Base-by-base conservation (phyloP, 2,888 invertebrate species). In the Hydrotaea diabolus region DNA sequence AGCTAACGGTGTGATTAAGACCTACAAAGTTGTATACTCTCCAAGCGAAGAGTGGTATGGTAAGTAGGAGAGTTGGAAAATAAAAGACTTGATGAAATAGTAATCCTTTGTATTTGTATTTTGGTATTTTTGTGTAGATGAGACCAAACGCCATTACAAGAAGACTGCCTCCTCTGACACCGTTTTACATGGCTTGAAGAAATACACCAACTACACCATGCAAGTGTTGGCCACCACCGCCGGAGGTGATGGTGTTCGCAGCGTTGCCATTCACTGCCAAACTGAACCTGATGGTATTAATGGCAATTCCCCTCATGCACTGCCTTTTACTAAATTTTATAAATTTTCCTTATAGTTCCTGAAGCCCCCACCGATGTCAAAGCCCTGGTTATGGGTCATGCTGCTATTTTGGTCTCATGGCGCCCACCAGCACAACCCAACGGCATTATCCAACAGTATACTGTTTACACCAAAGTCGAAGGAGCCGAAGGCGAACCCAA, bases 161-260 rank as follows among this genome's bases (percentile, higher is more conserved):
- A 97, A 97, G 88, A 97, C 97, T 5, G 95, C 97, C n/a, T 96
- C 97, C 86, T 97, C 97, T 89, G 97, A 98, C 93, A 97, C 97
- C 0, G 97, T 97, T 89, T 94, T 98, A n/a, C 97, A 97, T 90
- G 97, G 97, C 75, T 94, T 99, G 76, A 97, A 97, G 92, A 98
- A 98, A 92, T 98, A 96, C 93, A 98, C 98, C 1, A 98, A 99
- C 93, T 99, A 98, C 93, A 98, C 98, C 80, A 97, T 99, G 95
- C 98, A 98, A 94, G 98, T 99, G 43, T 93, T 98, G 88, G 98
- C 98, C 23, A 98, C 96, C 89, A 98, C 98, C 8, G 96, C 98
- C 79, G 98, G 98, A 86, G 99, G 99, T 13, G 98, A 98, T 92
- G 98, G 98, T 85, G 98, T 98, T 64, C 95, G 97, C 87, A 93